Evolutionary conservation across 2,888 invertebrate genomes (phyloP).

Genomic region (Myathropa florea): DNA sequence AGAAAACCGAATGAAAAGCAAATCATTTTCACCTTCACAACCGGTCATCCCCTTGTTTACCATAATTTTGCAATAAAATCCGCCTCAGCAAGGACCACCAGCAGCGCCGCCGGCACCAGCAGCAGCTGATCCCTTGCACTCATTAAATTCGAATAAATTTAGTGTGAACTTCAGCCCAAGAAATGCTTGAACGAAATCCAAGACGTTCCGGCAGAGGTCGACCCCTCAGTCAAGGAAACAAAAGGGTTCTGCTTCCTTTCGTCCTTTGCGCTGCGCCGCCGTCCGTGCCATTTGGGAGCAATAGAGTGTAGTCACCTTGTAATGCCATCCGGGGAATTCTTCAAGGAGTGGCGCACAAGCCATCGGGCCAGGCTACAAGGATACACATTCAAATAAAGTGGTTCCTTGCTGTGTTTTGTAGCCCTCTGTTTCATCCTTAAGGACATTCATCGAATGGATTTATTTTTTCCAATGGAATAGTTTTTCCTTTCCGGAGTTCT

Average conservation of each 20-base stretch:
- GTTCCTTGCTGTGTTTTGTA: constrained; percentile 19
- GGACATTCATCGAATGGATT: constrained; percentile 69
- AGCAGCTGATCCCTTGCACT: constrained; percentile 52
- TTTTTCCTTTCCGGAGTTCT: constrained; percentile 29
- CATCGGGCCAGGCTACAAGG: not conserved
- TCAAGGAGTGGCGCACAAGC: constrained; percentile 27
- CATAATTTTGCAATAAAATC: constrained; percentile 62
- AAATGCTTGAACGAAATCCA: constrained; percentile 26
- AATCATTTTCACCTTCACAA: constrained; percentile 43
- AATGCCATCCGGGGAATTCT: constrained; percentile 59
- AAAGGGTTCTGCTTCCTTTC: constrained; percentile 53
- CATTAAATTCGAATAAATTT: constrained; percentile 62
- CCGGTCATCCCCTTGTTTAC: constrained; percentile 46
- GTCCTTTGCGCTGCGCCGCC: constrained; percentile 15
- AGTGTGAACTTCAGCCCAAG: not conserved
- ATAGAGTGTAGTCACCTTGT: constrained; percentile 68
- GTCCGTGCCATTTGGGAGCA: constrained; percentile 50
- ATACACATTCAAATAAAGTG: constrained; percentile 66
- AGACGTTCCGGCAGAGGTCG: not conserved
- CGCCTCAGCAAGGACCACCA: constrained; percentile 20
- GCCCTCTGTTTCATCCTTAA: constrained; percentile 51
- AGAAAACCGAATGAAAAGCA: constrained; percentile 12
- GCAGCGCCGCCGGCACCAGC: too few relatives aligned
- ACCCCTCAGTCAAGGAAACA: not conserved
- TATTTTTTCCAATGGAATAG: constrained; percentile 70